Percentiles rank a stretch among this genome's conserved stretches.
phyloP scores from a whole-genome alignment of 2,888 invertebrate species.

The Epirrhoe alternata region DNA sequence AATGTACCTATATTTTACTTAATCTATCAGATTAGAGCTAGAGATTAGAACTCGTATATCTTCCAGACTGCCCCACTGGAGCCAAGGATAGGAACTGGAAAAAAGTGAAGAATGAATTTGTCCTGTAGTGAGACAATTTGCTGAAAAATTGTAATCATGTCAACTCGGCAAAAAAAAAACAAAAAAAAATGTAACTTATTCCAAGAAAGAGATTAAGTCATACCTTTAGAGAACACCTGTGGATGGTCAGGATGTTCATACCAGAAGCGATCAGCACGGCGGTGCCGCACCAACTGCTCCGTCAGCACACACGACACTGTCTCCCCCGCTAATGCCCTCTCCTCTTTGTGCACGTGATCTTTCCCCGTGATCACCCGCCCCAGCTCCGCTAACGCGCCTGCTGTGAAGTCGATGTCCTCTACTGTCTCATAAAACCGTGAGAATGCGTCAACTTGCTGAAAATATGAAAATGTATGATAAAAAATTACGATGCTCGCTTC shows the following conservation, averaged over 20 bases:
- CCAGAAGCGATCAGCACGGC: slow-evolving; percentile 81
- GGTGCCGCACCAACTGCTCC: slow-evolving; percentile 91
- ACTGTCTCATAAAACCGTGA: slow-evolving; percentile 80
- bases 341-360: background rate
- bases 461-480: background rate
- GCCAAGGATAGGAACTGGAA: no score
- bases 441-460: slow-evolving; percentile 56
- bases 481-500: background rate
- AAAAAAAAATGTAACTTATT: no score
- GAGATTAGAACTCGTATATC: no score
- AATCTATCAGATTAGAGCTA: no score
- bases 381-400: slow-evolving; percentile 94
- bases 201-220: no score
- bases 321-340: slow-evolving; percentile 87
- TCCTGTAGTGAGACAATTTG: no score
- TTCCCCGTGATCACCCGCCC: slow-evolving; percentile 87
- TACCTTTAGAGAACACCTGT: slow-evolving; percentile 24
- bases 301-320: slow-evolving; percentile 94
- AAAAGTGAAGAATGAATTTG: no score
- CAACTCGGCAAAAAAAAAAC: no score
- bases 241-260: slow-evolving; percentile 33
- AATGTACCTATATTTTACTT: no score
- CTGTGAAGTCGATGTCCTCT: slow-evolving; percentile 94
- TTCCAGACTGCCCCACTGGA: no score
- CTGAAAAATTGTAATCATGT: no score